These are phyloP conservation scores for Sapayoa aenigma DNA, from an alignment of 2,113 vertebrate species.

Conservation along the genomic window DNA sequence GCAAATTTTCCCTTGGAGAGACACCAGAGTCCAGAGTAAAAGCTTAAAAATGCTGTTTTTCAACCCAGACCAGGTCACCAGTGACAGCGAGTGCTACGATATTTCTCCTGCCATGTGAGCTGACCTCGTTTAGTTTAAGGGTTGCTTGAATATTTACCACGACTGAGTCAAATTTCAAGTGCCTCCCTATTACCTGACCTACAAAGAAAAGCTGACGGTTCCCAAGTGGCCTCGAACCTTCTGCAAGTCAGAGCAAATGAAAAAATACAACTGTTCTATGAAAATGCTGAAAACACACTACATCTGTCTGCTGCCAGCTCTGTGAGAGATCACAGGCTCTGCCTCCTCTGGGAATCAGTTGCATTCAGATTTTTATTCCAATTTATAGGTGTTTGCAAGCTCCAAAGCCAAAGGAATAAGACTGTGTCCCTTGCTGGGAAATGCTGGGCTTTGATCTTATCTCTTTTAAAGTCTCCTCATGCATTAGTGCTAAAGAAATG, in stretches of 20 bases:
- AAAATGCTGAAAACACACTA: neutral
- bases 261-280: neutral
- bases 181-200: neutral
- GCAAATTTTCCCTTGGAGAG: neutral
- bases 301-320: neutral
- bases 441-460: rapidly evolving
- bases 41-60: rapidly evolving
- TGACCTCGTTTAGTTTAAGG: neutral
- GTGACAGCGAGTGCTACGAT: rapidly evolving
- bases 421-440: rapidly evolving
- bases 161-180: neutral
- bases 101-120: rapidly evolving
- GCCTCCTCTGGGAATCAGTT: neutral
- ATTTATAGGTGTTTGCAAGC: rapidly evolving
- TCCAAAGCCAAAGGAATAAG: neutral
- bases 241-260: neutral
- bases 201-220: neutral
- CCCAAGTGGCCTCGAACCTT: neutral
- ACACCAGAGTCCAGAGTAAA: rapidly evolving
- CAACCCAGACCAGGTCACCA: neutral
- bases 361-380: rapidly evolving
- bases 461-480: rapidly evolving
- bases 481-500: rapidly evolving
- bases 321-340: rapidly evolving
- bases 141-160: rapidly evolving